Conservation (phyloP, 2,113 vertebrate species). For the Myrmecophaga tridactyla region DNA sequence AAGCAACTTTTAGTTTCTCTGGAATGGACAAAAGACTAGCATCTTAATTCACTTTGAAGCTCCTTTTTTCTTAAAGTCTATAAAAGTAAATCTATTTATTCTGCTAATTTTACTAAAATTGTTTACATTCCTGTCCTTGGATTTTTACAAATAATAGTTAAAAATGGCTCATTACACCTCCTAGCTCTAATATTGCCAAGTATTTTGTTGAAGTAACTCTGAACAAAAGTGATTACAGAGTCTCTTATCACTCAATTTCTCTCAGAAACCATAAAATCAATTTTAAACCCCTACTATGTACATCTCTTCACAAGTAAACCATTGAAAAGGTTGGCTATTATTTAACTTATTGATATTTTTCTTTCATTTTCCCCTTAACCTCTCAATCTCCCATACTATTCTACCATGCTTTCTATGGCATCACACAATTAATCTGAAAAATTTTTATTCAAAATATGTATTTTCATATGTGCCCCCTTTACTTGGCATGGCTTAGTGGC, state of each 20-base stretch:
- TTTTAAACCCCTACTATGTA: not conserved
- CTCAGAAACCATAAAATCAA: not conserved
- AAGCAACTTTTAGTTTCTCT: not conserved
- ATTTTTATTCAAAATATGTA: not conserved
- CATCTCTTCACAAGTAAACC: not conserved
- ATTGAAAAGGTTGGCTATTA: not conserved
- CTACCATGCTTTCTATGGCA: not conserved
- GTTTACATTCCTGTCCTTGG: not conserved
- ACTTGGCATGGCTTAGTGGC: not conserved
- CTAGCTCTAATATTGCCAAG: not conserved
- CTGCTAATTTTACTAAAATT: not conserved
- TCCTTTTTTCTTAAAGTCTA: not conserved
- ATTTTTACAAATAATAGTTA: not conserved
- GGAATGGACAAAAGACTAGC: not conserved
- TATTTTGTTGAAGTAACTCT: not conserved
- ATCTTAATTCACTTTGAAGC: not conserved
- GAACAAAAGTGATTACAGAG: not conserved
- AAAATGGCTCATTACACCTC: not conserved
- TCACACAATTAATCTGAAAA: not conserved
- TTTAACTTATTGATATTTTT: not conserved
- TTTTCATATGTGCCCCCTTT: not conserved
- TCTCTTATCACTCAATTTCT: not conserved
- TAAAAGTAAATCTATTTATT: not conserved
- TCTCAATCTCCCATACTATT: not conserved
- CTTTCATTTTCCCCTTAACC: not conserved